These are phyloP conservation scores for Ormyrus nitidulus DNA, from an alignment of 2,888 invertebrate genomes.

Conservation along the genomic window DNA sequence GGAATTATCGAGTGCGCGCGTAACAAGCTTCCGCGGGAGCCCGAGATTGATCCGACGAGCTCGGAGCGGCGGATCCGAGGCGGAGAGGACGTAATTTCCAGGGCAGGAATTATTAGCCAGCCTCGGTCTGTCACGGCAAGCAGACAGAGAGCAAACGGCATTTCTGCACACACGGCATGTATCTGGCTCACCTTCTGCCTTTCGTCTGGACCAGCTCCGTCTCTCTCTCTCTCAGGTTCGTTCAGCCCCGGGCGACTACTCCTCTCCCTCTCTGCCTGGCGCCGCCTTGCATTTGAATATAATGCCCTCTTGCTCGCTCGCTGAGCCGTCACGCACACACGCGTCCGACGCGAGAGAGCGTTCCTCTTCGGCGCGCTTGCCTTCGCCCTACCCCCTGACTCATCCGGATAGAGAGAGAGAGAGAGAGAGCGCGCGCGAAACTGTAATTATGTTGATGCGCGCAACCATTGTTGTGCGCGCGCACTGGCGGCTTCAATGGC, in stretches of 20 bases:
- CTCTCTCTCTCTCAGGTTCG: constrained; percentile 54
- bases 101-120: background rate
- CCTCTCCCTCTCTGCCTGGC: constrained; percentile 55
- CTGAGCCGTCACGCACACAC: constrained; percentile 64
- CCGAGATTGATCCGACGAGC: background rate
- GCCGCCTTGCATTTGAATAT: constrained; percentile 73
- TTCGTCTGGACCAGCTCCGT: constrained; percentile 31
- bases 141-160: constrained; percentile 1
- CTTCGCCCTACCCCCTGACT: constrained; percentile 30
- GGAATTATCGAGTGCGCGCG: constrained; percentile 8
- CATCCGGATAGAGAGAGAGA: constrained; percentile 58
- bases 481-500: constrained; percentile 60
- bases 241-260: constrained; percentile 47
- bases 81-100: constrained; percentile 68
- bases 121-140: background rate
- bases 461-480: constrained; percentile 67
- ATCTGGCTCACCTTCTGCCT: constrained; percentile 22
- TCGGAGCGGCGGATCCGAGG: background rate
- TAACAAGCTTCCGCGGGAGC: background rate
- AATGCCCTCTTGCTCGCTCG: constrained; percentile 65
- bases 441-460: constrained; percentile 75
- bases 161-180: constrained; percentile 8
- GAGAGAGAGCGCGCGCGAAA: constrained; percentile 69
- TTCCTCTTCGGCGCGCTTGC: constrained; percentile 43
- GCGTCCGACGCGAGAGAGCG: background rate